phyloP scores from a whole-genome alignment of 2,888 invertebrate species.

The Aphelenchoides bicaudatus region DNA sequence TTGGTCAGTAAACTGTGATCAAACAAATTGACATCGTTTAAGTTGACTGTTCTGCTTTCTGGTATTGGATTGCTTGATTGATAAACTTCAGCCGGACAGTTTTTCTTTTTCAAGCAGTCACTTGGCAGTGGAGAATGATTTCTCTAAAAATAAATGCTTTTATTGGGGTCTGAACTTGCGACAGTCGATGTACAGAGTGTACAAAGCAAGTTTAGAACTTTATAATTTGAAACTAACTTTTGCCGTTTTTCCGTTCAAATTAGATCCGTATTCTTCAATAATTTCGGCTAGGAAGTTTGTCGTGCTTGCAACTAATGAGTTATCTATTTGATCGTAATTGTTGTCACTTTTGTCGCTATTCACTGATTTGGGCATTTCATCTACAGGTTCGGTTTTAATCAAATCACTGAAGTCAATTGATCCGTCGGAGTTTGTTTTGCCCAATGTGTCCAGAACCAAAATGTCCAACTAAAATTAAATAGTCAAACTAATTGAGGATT shows the following conservation, averaged over 20 bases:
- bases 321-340: not conserved
- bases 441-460: constrained; percentile 11
- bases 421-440: constrained; percentile 6
- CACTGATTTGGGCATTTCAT: constrained; percentile 7
- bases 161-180: not conserved
- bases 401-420: constrained; percentile 9
- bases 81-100: not conserved
- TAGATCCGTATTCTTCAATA: not conserved
- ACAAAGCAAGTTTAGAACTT: no score
- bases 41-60: no score
- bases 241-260: not conserved
- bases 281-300: constrained; percentile 1
- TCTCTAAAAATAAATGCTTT: not conserved
- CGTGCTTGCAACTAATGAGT: not conserved
- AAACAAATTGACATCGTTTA: not conserved
- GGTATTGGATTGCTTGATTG: no score
- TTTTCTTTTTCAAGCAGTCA: not conserved
- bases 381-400: constrained; percentile 4
- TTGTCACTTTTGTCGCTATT: constrained; percentile 1
- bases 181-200: no score
- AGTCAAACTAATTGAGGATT: no score
- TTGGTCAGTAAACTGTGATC: not conserved
- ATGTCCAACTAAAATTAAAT: constrained; percentile 8
- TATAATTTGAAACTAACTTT: no score
- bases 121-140: not conserved